These are phyloP conservation scores for Fukomys damarensis DNA, from an alignment of 2,113 vertebrate genomes.

Conservation along the genomic window DNA sequence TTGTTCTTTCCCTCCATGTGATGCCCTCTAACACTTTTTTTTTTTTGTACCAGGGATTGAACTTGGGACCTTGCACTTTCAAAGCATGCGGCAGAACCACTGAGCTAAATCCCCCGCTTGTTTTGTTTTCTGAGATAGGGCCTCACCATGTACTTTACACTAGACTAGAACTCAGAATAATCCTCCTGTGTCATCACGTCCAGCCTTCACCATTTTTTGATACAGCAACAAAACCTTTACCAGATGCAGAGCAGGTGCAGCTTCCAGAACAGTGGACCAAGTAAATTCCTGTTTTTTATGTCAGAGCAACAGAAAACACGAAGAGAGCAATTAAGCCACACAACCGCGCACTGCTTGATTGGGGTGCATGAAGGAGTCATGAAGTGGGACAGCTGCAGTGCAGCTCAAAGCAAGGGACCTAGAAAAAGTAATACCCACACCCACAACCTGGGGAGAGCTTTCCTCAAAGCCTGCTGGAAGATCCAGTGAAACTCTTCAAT, in stretches of 20 bases:
- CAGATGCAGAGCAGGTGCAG: neutral
- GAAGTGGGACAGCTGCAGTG: accelerated
- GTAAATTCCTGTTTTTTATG: neutral
- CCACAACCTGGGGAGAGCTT: accelerated
- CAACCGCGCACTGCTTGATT: accelerated
- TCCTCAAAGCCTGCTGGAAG: neutral
- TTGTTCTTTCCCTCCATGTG: neutral
- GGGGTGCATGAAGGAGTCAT: accelerated
- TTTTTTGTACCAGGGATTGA: too few species aligned
- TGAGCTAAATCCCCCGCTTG: too few species aligned
- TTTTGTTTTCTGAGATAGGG: too few species aligned
- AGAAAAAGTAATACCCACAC: accelerated
- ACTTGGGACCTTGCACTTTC: too few species aligned
- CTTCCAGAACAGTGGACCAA: neutral
- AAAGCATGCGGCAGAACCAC: too few species aligned
- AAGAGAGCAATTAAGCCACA: neutral
- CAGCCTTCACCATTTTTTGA: neutral
- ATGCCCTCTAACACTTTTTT: neutral
- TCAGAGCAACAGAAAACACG: neutral
- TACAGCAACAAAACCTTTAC: neutral
- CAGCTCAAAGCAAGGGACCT: accelerated
- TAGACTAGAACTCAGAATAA: too few species aligned
- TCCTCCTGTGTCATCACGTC: neutral
- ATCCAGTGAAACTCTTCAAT: neutral
- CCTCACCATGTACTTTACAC: too few species aligned